Evolutionary conservation across 2,797 vertebrate species (phyloP).

Genomic region (Rhinatrema bivittatum): DNA sequence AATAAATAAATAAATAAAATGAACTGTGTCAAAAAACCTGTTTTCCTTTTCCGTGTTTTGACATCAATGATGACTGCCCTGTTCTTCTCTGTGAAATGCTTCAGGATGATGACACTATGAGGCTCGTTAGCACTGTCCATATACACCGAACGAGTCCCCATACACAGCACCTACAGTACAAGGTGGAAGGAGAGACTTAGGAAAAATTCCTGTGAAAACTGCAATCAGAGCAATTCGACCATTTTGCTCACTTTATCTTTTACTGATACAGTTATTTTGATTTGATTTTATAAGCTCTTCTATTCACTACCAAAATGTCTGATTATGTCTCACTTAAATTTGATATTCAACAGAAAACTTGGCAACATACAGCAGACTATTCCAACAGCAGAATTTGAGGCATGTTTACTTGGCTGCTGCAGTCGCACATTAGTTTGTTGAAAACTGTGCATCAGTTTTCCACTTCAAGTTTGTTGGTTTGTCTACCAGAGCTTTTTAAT

Average conservation of each 20-base stretch:
- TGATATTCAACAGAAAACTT: background rate
- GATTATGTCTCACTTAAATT: background rate
- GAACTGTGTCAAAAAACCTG: too few species aligned
- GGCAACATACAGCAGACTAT: background rate
- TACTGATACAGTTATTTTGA: too few species aligned
- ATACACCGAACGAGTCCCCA: conserved; percentile 89
- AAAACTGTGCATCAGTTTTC: too few species aligned
- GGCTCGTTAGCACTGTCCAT: conserved; percentile 91
- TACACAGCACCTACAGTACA: conserved; percentile 79
- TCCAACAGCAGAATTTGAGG: background rate
- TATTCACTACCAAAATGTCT: too few species aligned
- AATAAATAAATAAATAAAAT: too few species aligned
- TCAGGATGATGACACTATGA: conserved; percentile 88
- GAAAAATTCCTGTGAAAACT: background rate
- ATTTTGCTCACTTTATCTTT: background rate
- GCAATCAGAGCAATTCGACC: background rate
- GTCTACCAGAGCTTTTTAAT: too few species aligned
- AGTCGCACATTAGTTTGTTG: too few species aligned
- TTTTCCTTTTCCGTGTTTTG: conserved; percentile 91
- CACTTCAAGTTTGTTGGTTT: too few species aligned
- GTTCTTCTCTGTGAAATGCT: conserved; percentile 96
- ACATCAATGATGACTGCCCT: conserved; percentile 89
- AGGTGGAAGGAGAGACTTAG: background rate
- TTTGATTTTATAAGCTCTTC: too few species aligned
- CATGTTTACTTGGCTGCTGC: too few species aligned